These are phyloP conservation scores for Callorhinus ursinus DNA, from an alignment of 2,113 vertebrate species.

Conservation along the genomic window DNA sequence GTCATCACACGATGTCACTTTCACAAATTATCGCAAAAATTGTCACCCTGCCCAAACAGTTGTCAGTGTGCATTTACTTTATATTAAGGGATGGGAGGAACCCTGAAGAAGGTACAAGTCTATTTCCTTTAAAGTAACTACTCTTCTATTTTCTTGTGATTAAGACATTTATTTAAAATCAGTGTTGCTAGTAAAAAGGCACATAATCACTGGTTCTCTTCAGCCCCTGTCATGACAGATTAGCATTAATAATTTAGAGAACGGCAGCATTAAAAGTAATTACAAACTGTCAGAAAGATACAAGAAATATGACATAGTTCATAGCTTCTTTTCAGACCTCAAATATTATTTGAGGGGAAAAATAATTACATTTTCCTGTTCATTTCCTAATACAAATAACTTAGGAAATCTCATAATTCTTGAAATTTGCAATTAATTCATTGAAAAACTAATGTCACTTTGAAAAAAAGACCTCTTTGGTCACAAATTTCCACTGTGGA, in stretches of 20 bases:
- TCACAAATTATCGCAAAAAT: slow-evolving; percentile 60
- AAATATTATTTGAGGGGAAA: slow-evolving; percentile 77
- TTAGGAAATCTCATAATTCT: slow-evolving; percentile 79
- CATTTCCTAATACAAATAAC: slow-evolving; percentile 77
- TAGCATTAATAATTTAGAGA: slow-evolving; percentile 79
- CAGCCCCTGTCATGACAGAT: slow-evolving; percentile 69
- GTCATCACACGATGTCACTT: slow-evolving; percentile 42
- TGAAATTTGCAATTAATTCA: slow-evolving; percentile 72
- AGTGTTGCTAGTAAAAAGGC: slow-evolving; percentile 69
- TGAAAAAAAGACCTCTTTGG: slow-evolving; percentile 44
- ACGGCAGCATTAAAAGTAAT: slow-evolving; percentile 81
- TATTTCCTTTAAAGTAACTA: slow-evolving; percentile 66
- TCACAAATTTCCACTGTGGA: slow-evolving; percentile 43
- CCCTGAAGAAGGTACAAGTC: neutral
- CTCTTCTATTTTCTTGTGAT: slow-evolving; percentile 71
- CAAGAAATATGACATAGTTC: slow-evolving; percentile 76
- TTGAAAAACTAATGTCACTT: slow-evolving; percentile 64
- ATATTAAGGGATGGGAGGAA: neutral
- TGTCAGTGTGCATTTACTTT: neutral
- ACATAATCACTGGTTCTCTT: slow-evolving; percentile 69
- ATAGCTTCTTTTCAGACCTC: slow-evolving; percentile 79
- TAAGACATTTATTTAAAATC: slow-evolving; percentile 81
- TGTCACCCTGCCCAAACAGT: neutral
- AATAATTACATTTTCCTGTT: slow-evolving; percentile 81
- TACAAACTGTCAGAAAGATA: slow-evolving; percentile 76